Percentiles rank a stretch among this genome's conserved stretches.
Evolutionary conservation across 2,888 invertebrate genomes (phyloP).

Genomic region (Lacanobia wlatinum): DNA sequence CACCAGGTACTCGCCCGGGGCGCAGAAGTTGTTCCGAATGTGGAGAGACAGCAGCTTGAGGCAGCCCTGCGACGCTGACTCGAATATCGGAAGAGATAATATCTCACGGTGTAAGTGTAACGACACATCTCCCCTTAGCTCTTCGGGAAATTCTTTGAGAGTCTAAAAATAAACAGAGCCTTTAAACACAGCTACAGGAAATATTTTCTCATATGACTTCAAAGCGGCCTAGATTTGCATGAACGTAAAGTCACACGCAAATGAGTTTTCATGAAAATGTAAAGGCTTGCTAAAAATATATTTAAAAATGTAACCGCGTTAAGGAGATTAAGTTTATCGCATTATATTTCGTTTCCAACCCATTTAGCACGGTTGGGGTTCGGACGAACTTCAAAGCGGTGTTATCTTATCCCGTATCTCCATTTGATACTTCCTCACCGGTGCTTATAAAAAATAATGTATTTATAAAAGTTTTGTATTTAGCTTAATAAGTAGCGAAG

Average conservation of each 20-base stretch:
- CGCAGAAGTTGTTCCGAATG: constrained; percentile 98
- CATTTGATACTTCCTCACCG: constrained; percentile 62
- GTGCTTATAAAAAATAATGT: constrained; percentile 46
- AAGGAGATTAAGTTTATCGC: constrained; percentile 68
- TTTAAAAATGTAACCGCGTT: constrained; percentile 65
- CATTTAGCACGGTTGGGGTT: constrained; percentile 68
- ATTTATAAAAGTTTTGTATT: constrained; percentile 18
- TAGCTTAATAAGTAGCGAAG: constrained; percentile 15
- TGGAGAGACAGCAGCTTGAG: constrained; percentile 97
- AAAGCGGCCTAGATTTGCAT: constrained; percentile 45
- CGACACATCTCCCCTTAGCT: constrained; percentile 98
- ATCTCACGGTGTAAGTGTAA: constrained; percentile 99
- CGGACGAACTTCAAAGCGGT: constrained; percentile 67
- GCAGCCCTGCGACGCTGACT: constrained; percentile 98
- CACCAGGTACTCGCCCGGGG: constrained; percentile 98
- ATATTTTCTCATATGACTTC: constrained; percentile 48
- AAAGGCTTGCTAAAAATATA: constrained; percentile 63
- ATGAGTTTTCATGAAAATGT: constrained; percentile 44
- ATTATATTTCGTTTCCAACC: constrained; percentile 70
- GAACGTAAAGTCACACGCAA: constrained; percentile 28
- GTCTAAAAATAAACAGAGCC: constrained; percentile 91
- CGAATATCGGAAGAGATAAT: constrained; percentile 98
- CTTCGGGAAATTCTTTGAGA: constrained; percentile 98
- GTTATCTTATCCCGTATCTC: constrained; percentile 63
- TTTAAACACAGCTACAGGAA: constrained; percentile 36